phyloP scores from a whole-genome alignment of 2,113 vertebrate genomes.

The Thryonomys swinderianus region DNA sequence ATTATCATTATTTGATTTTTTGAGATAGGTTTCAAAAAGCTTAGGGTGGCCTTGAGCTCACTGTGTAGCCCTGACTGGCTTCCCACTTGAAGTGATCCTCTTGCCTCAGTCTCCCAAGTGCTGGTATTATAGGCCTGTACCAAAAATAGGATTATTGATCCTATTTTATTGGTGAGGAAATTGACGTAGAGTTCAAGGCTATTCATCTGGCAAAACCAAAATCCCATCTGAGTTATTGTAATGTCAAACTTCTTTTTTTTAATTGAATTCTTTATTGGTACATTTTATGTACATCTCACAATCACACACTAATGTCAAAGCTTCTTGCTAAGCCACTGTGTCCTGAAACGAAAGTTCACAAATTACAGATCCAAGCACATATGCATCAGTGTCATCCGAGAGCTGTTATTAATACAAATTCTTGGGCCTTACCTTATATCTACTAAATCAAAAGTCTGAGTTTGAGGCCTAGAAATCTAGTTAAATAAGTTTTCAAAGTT shows the following conservation, averaged over 20 bases:
- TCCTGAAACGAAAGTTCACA: not conserved
- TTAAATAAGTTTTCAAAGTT: not conserved
- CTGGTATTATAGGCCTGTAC: not conserved
- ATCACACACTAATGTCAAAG: not conserved
- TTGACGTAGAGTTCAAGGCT: not conserved
- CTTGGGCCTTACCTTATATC: not conserved
- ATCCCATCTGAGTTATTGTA: not conserved
- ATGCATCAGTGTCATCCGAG: not conserved
- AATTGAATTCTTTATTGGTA: no score
- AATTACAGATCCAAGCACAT: not conserved
- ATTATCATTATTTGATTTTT: not conserved
- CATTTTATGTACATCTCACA: no score
- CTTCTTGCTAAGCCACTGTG: not conserved
- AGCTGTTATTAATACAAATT: not conserved
- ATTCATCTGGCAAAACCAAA: not conserved
- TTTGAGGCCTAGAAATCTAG: not conserved
- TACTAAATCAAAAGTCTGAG: not conserved
- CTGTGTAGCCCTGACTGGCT: not conserved
- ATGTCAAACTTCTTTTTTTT: no score
- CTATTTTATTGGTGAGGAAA: constrained; percentile 17
- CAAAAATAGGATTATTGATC: not conserved
- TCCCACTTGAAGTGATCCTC: not conserved
- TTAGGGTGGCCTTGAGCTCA: not conserved
- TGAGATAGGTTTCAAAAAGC: not conserved
- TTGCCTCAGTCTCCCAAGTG: not conserved